Conservation (phyloP, 2,113 vertebrate genomes). For the Mustelus asterias region DNA sequence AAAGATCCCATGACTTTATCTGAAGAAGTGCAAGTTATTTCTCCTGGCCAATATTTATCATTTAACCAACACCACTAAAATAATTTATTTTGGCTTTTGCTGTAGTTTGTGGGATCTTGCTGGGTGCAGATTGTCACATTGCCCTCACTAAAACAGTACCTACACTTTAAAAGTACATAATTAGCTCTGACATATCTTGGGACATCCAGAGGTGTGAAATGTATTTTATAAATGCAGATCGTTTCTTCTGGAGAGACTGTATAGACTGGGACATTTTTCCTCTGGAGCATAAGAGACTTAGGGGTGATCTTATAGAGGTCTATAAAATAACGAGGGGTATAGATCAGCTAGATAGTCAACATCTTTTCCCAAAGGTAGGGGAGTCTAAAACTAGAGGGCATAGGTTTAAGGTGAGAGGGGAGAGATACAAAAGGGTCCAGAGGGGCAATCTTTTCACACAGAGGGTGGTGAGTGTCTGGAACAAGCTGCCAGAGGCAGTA, state of each 20-base stretch:
- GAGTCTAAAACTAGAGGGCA: no score
- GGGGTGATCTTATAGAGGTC: no score
- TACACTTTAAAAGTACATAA: neutral
- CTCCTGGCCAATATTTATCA: neutral
- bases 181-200: neutral
- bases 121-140: neutral
- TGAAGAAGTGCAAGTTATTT: neutral
- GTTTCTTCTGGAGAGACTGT: neutral
- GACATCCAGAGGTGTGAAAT: neutral
- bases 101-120: neutral
- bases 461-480: no score
- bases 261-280: no score
- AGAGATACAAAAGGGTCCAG: no score
- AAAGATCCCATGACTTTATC: neutral
- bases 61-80: neutral
- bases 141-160: neutral
- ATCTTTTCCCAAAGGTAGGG: no score
- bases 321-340: no score
- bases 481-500: no score
- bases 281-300: no score
- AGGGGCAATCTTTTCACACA: no score
- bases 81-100: neutral
- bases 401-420: no score
- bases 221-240: neutral
- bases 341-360: no score